Evolutionary conservation across 2,888 invertebrate species (phyloP), one percentile per base, ranked within the genome.

Genomic region (Hyposoter didymator): DNA sequence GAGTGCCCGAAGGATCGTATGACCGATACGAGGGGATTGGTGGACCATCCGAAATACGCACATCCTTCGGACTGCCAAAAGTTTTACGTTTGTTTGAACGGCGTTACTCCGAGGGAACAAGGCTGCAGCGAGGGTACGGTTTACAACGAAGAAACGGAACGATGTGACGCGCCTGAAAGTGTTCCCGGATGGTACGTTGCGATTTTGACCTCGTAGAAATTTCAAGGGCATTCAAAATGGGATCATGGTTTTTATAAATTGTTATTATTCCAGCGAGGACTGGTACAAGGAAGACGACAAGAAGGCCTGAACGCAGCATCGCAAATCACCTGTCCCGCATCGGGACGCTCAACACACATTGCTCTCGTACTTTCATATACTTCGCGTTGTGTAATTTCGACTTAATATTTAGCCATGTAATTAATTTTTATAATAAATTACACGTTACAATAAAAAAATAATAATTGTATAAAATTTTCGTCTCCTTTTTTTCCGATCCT

Each of bases 61-160:
- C 97, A 98, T 94, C 97, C 97, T 55, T 96, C 95, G 47, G 98
- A 98, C 94, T 98, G 98, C 94, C 97, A 98, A 94, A 96, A 97
- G 91, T 98, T 98, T 96, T 98, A 98, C 94, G 98, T 98, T 45
- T 98, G 98, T 94, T 94, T 98, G 90, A 98, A 97, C 93, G 97
- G 97, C 17, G 95, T 96, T 43, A 98, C 97, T 89, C 98, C 98
- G n/a, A 96, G 98, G 87, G 97, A 98, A 93, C 96, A 98, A 87
- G 97, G 98, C 47, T 98, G 98, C 94, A 96, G 96, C 91, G 96
- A 96, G 78, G 98, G 98, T 84, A 97, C 97, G 92, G 98, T 98
- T n/a, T 98, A 98, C 95, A 98, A 98, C 92, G 97, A 98, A 88
- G 96, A 96, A 88, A 94, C 96, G 0, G 97, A 97, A 94, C 96